Evolutionary conservation across 2,113 vertebrate species (phyloP).

Genomic region (Pelusios castaneus): DNA sequence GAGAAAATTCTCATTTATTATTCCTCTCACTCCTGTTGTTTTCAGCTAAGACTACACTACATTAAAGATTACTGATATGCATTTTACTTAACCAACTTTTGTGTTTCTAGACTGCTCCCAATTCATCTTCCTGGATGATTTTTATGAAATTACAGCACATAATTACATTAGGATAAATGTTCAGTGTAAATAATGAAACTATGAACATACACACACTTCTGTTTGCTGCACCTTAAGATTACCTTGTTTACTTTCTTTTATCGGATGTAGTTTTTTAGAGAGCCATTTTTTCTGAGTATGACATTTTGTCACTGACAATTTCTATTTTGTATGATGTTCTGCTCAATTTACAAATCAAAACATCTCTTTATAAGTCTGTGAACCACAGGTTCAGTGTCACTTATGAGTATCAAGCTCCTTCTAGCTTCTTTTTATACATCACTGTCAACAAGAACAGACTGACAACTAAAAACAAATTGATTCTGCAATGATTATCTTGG

Average conservation of each 20-base stretch:
- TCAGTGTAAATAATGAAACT: background rate
- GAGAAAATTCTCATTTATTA: background rate
- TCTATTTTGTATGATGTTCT: conserved; percentile 35
- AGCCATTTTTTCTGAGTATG: conserved; percentile 48
- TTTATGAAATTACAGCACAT: background rate
- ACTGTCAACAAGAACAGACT: conserved; percentile 21
- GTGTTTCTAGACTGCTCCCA: background rate
- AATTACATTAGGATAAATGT: background rate
- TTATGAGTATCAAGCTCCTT: conserved; percentile 8
- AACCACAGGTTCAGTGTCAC: conserved; percentile 42
- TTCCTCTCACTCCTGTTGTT: background rate
- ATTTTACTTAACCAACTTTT: background rate
- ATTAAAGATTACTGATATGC: background rate
- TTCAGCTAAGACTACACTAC: background rate
- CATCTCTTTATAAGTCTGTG: conserved; percentile 6
- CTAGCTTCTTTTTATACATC: conserved; percentile 25
- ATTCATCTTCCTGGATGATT: background rate
- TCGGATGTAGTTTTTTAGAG: conserved; percentile 20
- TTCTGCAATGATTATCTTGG: background rate
- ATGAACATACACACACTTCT: background rate
- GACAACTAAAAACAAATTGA: background rate
- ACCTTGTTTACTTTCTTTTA: conserved; percentile 8
- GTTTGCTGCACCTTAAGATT: conserved; percentile 10
- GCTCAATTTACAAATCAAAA: conserved; percentile 60
- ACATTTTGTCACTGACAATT: conserved; percentile 48